Evolutionary conservation across 35 echinoderm and acorn worm genomes (phyloP).

Genomic region (Hemicentrotus pulcherrimus): DNA sequence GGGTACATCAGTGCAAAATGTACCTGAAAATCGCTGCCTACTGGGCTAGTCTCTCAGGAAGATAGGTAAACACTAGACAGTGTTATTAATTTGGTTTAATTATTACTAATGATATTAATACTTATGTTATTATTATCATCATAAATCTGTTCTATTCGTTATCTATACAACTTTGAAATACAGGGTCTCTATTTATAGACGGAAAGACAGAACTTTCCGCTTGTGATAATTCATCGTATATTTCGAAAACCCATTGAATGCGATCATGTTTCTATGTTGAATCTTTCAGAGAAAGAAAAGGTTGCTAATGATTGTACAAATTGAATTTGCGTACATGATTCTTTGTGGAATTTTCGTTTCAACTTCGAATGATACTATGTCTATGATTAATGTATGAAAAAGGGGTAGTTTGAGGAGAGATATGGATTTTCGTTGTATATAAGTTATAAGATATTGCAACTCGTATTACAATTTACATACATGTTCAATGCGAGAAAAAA

Average conservation of each 20-base stretch:
- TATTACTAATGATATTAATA: too few species aligned
- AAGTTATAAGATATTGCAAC: not conserved
- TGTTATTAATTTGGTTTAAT: too few species aligned
- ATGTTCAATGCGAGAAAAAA: not conserved
- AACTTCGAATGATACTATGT: not conserved
- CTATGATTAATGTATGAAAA: not conserved
- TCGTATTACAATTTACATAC: not conserved
- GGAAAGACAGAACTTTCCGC: not conserved
- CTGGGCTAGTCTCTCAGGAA: too few species aligned
- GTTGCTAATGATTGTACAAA: not conserved
- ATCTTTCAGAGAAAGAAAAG: not conserved
- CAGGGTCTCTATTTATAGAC: not conserved
- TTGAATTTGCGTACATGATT: not conserved
- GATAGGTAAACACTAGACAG: too few species aligned
- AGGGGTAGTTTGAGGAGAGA: not conserved
- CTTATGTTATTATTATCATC: too few species aligned
- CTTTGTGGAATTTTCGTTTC: not conserved
- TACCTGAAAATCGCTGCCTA: too few species aligned
- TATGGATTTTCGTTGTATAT: not conserved
- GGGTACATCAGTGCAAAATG: too few species aligned
- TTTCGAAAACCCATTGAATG: not conserved
- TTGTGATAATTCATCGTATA: not conserved
- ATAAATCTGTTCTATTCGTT: too few species aligned
- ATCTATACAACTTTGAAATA: not conserved
- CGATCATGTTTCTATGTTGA: not conserved